Conservation (phyloP, 2,113 vertebrate species). For the Oryzias woworae region DNA sequence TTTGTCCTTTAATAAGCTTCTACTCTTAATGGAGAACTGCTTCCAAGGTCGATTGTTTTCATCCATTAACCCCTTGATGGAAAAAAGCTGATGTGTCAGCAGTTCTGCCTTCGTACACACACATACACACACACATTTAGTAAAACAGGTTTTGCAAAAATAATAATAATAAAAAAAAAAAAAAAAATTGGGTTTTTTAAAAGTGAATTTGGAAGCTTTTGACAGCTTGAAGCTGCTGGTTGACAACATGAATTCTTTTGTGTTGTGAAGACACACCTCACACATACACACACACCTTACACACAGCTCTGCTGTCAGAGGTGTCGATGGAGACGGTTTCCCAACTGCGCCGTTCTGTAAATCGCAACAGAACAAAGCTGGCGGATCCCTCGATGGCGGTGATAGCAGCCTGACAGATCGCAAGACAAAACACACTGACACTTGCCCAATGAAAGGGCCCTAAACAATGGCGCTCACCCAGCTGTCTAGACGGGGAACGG, state of each 20-base stretch:
- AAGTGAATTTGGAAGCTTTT: constrained; percentile 7
- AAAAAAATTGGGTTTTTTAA: not conserved
- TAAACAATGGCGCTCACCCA: constrained; percentile 58
- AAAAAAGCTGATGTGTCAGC: constrained; percentile 26
- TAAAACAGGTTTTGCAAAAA: constrained; percentile 50
- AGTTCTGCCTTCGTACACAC: not conserved
- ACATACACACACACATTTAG: constrained; percentile 13
- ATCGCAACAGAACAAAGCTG: constrained; percentile 59
- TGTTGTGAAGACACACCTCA: constrained; percentile 29
- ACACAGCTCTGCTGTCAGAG: constrained; percentile 16
- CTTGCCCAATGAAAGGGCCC: constrained; percentile 13
- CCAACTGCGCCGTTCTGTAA: constrained; percentile 50
- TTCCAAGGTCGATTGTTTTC: constrained; percentile 9
- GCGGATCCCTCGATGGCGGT: constrained; percentile 37
- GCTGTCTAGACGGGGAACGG: constrained; percentile 60
- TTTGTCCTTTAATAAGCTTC: constrained; percentile 28
- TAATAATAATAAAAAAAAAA: not conserved
- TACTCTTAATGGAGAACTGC: constrained; percentile 19
- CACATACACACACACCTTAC: not conserved
- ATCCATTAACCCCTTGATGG: constrained; percentile 15
- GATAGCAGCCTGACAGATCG: constrained; percentile 50
- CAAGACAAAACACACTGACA: constrained; percentile 18
- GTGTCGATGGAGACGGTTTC: constrained; percentile 46
- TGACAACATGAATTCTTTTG: constrained; percentile 41
- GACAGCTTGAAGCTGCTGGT: constrained; percentile 41